These are phyloP conservation scores for Neosalanx taihuensis DNA, from an alignment of 2,797 vertebrate species.

Conservation along the genomic window DNA sequence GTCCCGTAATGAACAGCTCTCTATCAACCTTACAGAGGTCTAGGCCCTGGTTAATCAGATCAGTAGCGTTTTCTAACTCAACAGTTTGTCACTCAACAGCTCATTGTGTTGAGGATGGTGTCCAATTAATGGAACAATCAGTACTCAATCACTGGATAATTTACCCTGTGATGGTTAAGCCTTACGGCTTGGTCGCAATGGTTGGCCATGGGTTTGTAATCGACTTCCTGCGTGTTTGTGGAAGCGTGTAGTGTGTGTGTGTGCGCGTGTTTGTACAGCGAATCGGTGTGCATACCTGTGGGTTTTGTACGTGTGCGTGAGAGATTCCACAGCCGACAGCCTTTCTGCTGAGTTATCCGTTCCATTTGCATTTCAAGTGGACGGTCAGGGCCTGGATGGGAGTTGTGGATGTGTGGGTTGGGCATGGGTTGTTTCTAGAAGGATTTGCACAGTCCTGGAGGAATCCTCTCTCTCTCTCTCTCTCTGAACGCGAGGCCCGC, in stretches of 20 bases:
- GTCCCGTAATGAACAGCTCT: slow-evolving; percentile 27
- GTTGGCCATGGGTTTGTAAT: slow-evolving; percentile 1
- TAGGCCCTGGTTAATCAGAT: not conserved
- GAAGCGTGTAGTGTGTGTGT: slow-evolving; percentile 6
- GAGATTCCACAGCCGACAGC: slow-evolving; percentile 11
- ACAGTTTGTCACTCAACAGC: slow-evolving; percentile 34
- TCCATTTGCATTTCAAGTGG: too few relatives aligned
- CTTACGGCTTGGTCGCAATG: slow-evolving; percentile 1
- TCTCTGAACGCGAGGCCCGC: not conserved
- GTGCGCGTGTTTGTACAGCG: slow-evolving; percentile 6
- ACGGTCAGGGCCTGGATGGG: too few relatives aligned
- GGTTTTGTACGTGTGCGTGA: slow-evolving; percentile 31
- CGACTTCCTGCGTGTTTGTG: slow-evolving; percentile 9
- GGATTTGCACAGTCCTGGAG: too few relatives aligned
- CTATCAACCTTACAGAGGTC: slow-evolving; percentile 25
- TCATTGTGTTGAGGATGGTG: slow-evolving; percentile 25
- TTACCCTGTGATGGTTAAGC: slow-evolving; percentile 26
- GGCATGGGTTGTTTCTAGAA: too few relatives aligned
- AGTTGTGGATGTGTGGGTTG: too few relatives aligned
- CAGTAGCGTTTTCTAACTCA: slow-evolving; percentile 27
- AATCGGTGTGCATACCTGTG: not conserved
- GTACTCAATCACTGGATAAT: slow-evolving; percentile 22
- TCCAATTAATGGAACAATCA: slow-evolving; percentile 40
- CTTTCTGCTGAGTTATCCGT: too few relatives aligned
- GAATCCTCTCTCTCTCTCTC: not conserved